A percentile compares a stretch with the other conserved stretches of the same genome.
phyloP scores from a whole-genome alignment of 1,140 invertebrate species.

The Cephus cinctus region DNA sequence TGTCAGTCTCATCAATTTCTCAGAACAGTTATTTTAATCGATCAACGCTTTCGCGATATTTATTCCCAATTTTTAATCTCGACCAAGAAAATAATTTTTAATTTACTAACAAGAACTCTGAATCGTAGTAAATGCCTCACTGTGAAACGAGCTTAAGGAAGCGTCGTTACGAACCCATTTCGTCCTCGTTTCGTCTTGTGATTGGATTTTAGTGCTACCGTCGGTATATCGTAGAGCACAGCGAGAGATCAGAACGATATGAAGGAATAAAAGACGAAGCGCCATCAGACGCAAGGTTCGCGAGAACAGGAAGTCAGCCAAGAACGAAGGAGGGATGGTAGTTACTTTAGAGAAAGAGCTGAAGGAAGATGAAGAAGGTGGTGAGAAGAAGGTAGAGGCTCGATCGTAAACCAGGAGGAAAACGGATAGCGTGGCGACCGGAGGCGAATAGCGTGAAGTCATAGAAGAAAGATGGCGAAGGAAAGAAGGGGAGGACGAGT shows the following conservation, averaged over 20 bases:
- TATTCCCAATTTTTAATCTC: too few species aligned
- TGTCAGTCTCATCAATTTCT: too few species aligned
- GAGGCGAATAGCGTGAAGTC: slow-evolving; percentile 5
- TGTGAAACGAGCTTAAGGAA: too few species aligned
- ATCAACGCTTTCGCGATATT: too few species aligned
- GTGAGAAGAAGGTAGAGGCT: slow-evolving; percentile 5
- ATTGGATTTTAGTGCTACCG: not conserved
- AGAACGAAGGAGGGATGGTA: too few species aligned
- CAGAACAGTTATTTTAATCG: too few species aligned
- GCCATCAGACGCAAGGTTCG: slow-evolving; percentile 27
- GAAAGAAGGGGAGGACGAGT: slow-evolving; percentile 6
- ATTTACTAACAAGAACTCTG: too few species aligned
- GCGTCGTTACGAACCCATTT: too few species aligned
- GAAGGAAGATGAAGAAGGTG: slow-evolving; percentile 4
- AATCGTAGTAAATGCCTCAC: too few species aligned
- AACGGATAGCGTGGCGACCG: slow-evolving; percentile 15
- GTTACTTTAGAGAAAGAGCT: not conserved
- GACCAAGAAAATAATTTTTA: too few species aligned
- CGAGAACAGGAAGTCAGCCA: not conserved
- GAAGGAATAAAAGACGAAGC: slow-evolving; percentile 9
- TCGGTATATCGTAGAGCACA: not conserved
- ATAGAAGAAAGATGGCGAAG: slow-evolving; percentile 13
- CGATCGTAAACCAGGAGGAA: slow-evolving; percentile 15
- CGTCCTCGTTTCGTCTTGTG: not conserved
- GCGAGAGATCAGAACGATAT: slow-evolving; percentile 6